Conservation (phyloP, 2,113 vertebrate species). For the Tympanuchus pallidicinctus region DNA sequence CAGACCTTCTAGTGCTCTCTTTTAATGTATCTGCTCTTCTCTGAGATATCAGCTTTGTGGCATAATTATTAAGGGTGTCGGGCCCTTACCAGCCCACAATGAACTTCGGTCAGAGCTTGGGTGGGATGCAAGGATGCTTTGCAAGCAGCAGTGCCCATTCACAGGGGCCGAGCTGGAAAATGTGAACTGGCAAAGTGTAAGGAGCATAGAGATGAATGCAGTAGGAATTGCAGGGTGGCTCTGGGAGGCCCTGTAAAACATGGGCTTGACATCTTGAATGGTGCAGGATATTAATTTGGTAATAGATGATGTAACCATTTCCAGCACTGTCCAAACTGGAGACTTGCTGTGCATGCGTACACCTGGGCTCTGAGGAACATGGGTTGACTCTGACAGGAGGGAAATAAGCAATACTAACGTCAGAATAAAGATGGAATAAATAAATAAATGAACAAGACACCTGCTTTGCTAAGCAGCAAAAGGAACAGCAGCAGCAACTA, state of each 20-base stretch:
- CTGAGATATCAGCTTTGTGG: not conserved
- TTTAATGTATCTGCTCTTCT: not conserved
- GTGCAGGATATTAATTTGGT: not conserved
- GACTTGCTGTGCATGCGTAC: not conserved
- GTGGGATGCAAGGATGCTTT: not conserved
- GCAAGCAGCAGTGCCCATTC: not conserved
- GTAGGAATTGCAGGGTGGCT: not conserved
- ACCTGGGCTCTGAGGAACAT: not conserved
- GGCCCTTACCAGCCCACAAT: no score
- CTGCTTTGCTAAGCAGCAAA: not conserved
- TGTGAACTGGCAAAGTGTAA: not conserved
- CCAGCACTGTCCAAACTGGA: not conserved
- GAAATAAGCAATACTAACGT: not conserved
- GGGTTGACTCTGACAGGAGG: not conserved
- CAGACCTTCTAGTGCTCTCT: not conserved
- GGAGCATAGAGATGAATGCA: not conserved
- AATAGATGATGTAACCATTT: not conserved
- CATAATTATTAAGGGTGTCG: not conserved
- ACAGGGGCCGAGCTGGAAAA: not conserved
- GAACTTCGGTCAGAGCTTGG: not conserved
- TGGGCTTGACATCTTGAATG: not conserved
- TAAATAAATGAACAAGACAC: not conserved
- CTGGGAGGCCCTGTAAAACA: not conserved
- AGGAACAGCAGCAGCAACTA: not conserved
- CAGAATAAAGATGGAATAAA: not conserved